A percentile compares a stretch with the other conserved stretches of the same genome.
These are phyloP conservation scores for Lepidotrigona ventralis DNA, from an alignment of 1,140 invertebrate species.

Conservation along the genomic window DNA sequence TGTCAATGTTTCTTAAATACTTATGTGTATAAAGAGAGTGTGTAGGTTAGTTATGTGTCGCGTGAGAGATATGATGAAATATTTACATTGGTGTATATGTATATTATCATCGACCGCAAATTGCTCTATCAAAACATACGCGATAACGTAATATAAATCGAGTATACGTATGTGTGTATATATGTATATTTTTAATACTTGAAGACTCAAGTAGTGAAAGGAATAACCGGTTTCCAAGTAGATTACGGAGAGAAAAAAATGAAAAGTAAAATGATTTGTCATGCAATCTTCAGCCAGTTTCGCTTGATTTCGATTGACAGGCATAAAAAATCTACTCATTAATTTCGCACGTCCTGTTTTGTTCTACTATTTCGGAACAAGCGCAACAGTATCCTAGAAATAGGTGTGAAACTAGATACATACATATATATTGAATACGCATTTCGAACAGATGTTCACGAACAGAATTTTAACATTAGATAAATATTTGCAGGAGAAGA, in stretches of 20 bases:
- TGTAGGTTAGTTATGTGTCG: neutral
- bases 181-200: neutral
- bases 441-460: neutral
- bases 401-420: neutral
- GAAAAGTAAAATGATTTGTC: conserved; percentile 9
- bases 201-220: conserved; percentile 20
- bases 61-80: neutral
- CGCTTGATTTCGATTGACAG: neutral
- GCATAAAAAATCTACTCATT: neutral
- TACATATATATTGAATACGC: neutral
- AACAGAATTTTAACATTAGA: neutral
- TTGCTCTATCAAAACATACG: neutral
- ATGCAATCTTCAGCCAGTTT: conserved; percentile 5
- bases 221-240: conserved; percentile 27
- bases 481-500: neutral
- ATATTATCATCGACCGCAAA: neutral
- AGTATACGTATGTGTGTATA: neutral
- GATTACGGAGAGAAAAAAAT: conserved; percentile 6
- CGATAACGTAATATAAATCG: neutral
- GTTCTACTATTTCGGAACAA: neutral
- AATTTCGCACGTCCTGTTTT: neutral
- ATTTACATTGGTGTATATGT: neutral
- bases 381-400: neutral
- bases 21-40: neutral
- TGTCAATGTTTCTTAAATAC: neutral